These are phyloP conservation scores for Clistopyga incitator DNA, from an alignment of 2,888 invertebrate species.

Conservation along the genomic window DNA sequence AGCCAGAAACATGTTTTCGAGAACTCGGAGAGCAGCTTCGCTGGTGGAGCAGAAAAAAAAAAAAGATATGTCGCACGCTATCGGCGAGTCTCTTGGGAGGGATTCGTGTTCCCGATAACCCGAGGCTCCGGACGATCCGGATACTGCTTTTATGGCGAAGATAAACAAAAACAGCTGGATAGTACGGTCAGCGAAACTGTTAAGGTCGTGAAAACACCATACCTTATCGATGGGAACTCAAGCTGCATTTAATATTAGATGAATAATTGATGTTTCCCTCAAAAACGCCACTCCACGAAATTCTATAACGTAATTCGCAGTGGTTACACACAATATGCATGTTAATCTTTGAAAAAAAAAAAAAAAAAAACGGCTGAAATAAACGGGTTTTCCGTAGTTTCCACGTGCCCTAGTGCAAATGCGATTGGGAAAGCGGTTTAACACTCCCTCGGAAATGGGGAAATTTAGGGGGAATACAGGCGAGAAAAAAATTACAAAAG, in stretches of 20 bases:
- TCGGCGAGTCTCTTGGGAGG: conserved; percentile 38
- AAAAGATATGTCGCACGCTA: conserved; percentile 44
- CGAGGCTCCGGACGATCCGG: conserved; percentile 9
- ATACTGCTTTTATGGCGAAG: conserved; percentile 26
- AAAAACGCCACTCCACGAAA: too few species aligned
- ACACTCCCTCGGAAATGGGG: too few species aligned
- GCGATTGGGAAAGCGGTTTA: too few species aligned
- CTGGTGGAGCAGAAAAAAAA: conserved; percentile 17
- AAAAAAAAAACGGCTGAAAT: too few species aligned
- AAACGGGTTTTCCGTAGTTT: too few species aligned
- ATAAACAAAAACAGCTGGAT: conserved; percentile 30
- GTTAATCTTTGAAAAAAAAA: too few species aligned
- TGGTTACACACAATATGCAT: too few species aligned
- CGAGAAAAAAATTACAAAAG: too few species aligned
- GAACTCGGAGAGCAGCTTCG: conserved; percentile 30
- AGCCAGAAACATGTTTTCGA: conserved; percentile 13
- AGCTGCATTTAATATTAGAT: background rate
- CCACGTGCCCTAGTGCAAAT: too few species aligned
- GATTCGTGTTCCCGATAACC: conserved; percentile 25
- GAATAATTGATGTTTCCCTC: too few species aligned
- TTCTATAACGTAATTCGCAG: too few species aligned
- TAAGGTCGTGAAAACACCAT: background rate
- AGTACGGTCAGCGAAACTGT: background rate
- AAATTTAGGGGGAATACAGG: too few species aligned
- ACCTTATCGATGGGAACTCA: background rate